Percentiles rank a stretch among this genome's conserved stretches.
Conservation (phyloP, 2,888 invertebrate genomes). For the Autographa gamma region DNA sequence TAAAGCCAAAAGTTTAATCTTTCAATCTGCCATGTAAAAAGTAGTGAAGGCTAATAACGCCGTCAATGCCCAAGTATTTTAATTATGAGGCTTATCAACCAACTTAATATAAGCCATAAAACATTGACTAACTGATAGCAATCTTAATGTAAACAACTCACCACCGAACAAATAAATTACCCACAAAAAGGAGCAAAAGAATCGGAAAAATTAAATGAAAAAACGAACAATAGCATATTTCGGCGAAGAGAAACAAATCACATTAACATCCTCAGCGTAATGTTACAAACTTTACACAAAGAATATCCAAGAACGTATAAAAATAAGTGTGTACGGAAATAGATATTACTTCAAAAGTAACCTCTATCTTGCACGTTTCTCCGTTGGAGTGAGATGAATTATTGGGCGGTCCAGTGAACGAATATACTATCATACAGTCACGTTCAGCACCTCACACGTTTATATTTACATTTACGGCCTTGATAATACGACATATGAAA, state of each 20-base stretch:
- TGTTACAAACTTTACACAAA: constrained; percentile 62
- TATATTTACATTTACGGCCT: constrained; percentile 55
- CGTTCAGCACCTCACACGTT: constrained; percentile 55
- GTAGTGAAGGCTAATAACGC: background rate
- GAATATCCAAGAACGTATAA: constrained; percentile 59
- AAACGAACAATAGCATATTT: constrained; percentile 42
- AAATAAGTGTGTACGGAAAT: constrained; percentile 62
- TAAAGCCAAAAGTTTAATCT: background rate
- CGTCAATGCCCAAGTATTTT: background rate
- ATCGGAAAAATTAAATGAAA: constrained; percentile 21
- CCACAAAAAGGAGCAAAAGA: constrained; percentile 16
- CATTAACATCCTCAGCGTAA: constrained; percentile 53
- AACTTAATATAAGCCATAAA: constrained; percentile 1
- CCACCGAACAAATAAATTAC: constrained; percentile 25
- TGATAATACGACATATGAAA: constrained; percentile 47
- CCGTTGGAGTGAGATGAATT: constrained; percentile 53
- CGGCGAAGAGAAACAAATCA: constrained; percentile 47
- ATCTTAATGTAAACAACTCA: constrained; percentile 11
- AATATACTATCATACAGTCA: constrained; percentile 56
- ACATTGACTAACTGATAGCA: constrained; percentile 11
- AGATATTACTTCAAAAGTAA: constrained; percentile 64
- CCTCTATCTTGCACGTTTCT: constrained; percentile 47
- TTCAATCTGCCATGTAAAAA: background rate
- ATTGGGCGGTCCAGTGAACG: constrained; percentile 55
- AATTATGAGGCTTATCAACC: background rate